phyloP scores from a whole-genome alignment of 2,888 invertebrate species.

The Dicranocentrus wangi region DNA sequence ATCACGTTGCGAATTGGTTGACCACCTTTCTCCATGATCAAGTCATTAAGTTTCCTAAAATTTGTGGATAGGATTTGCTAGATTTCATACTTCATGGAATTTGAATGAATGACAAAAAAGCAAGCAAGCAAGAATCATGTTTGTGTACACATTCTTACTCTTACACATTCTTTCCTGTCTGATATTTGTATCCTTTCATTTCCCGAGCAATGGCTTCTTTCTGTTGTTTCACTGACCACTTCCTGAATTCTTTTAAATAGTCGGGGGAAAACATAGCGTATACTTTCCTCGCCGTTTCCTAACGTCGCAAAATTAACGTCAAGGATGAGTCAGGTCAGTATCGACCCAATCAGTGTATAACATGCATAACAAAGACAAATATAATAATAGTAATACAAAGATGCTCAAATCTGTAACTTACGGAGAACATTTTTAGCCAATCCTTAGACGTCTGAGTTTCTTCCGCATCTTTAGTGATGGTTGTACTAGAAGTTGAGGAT shows the following conservation, averaged over 20 bases:
- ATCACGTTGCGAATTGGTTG: conserved; percentile 85
- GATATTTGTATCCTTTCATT: conserved; percentile 57
- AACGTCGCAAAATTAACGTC: too few species aligned
- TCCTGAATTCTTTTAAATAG: conserved; percentile 58
- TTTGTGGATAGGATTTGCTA: too few species aligned
- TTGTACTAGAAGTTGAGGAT: conserved; percentile 1
- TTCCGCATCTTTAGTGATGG: neutral
- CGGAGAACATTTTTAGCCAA: conserved; percentile 58
- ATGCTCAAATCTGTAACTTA: conserved; percentile 21
- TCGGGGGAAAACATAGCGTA: conserved; percentile 59
- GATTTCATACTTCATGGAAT: too few species aligned
- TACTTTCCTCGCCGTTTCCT: conserved; percentile 66
- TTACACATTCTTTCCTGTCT: conserved; percentile 44
- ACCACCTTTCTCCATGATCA: conserved; percentile 82
- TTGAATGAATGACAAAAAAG: too few species aligned
- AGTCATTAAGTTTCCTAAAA: too few species aligned
- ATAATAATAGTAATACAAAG: too few species aligned
- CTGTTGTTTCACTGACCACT: conserved; percentile 64
- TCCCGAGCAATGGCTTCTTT: conserved; percentile 55
- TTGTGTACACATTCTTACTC: conserved; percentile 3
- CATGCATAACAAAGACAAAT: too few species aligned
- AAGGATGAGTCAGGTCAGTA: too few species aligned
- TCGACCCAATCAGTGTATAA: too few species aligned
- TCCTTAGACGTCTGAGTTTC: conserved; percentile 34
- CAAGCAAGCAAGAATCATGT: too few species aligned